These are phyloP conservation scores for Esperia sulphurella DNA, from an alignment of 2,888 invertebrate species.

Conservation along the genomic window DNA sequence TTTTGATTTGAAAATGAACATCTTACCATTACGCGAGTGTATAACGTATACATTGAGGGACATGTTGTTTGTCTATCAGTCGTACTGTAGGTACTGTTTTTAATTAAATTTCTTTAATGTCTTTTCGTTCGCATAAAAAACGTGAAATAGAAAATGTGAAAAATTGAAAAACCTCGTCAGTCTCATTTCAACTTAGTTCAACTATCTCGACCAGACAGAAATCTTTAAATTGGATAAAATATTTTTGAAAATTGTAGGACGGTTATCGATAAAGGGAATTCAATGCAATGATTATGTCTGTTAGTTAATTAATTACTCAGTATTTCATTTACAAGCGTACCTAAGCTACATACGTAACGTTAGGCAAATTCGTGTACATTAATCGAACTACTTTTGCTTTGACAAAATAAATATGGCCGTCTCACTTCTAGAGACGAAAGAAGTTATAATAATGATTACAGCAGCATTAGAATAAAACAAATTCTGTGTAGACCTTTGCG, in stretches of 20 bases:
- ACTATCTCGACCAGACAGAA: constrained; percentile 28
- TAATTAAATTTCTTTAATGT: background rate
- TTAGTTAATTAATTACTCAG: too few relatives aligned
- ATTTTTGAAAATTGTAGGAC: constrained; percentile 29
- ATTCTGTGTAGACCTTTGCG: too few relatives aligned
- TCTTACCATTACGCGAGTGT: constrained; percentile 28
- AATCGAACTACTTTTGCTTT: too few relatives aligned
- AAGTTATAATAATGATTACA: too few relatives aligned
- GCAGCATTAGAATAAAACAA: too few relatives aligned
- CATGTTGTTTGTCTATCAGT: constrained; percentile 46
- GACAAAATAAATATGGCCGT: too few relatives aligned
- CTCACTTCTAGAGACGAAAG: too few relatives aligned
- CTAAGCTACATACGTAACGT: too few relatives aligned
- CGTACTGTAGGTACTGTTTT: background rate
- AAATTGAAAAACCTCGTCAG: constrained; percentile 64
- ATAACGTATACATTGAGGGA: constrained; percentile 50
- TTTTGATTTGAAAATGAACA: constrained; percentile 10
- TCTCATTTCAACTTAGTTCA: constrained; percentile 60
- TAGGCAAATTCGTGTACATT: too few relatives aligned
- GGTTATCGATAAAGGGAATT: constrained; percentile 28
- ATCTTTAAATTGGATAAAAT: background rate
- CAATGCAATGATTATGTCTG: too few relatives aligned
- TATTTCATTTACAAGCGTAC: too few relatives aligned
- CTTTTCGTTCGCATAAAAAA: constrained; percentile 29
- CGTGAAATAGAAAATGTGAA: constrained; percentile 65